Conservation (phyloP, 1,140 invertebrate species). For the Arion vulgaris region DNA sequence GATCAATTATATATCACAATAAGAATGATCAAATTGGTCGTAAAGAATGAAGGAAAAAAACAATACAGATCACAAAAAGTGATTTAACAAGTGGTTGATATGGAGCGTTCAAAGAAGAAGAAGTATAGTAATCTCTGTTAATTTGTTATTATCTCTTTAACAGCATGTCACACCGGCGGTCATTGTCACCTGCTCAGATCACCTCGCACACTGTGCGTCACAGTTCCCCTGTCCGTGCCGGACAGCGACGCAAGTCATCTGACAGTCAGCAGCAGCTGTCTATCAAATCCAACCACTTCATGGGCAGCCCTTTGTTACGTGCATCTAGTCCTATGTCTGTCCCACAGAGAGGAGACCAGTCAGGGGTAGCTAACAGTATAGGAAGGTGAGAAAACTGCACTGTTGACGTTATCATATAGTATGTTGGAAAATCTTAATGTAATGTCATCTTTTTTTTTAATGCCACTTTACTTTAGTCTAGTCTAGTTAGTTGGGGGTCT, state of each 20-base stretch:
- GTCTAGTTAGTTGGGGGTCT: neutral
- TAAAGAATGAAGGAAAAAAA: no score
- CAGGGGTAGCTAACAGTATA: constrained; percentile 4
- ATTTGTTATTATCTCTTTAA: neutral
- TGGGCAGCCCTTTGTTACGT: constrained; percentile 3
- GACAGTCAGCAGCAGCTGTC: constrained; percentile 23
- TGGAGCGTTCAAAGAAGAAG: no score
- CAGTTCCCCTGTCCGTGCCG: constrained; percentile 23
- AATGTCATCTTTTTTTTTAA: neutral
- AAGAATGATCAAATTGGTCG: no score
- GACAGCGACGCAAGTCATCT: neutral
- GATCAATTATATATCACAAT: no score
- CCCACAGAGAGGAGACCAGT: neutral
- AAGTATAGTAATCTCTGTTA: no score
- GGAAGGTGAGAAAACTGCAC: constrained; percentile 26
- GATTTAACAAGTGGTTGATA: no score
- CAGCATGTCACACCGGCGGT: constrained; percentile 12
- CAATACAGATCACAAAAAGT: no score
- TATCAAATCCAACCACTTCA: constrained; percentile 39
- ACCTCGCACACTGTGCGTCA: neutral
- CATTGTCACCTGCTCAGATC: neutral
- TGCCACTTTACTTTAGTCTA: neutral
- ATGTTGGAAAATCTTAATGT: neutral
- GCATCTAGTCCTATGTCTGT: constrained; percentile 25
- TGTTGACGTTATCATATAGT: neutral